phyloP scores from a whole-genome alignment of 2,113 vertebrate species.

The Eonycteris spelaea region DNA sequence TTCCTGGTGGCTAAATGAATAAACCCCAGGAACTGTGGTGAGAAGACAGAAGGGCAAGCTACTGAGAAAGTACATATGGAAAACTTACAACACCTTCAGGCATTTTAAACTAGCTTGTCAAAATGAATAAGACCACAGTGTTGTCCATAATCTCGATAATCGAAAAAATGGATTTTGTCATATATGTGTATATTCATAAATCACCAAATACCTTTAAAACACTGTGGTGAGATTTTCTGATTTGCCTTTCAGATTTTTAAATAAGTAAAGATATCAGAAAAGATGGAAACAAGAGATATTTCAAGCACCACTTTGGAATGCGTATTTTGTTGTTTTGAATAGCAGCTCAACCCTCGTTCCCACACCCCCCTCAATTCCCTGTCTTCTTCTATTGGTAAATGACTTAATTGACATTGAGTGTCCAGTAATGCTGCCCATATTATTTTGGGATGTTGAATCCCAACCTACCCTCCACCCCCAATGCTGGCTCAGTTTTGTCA shows the following conservation, averaged over 20 bases:
- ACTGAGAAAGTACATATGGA: neutral
- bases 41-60: neutral
- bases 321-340: neutral
- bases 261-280: neutral
- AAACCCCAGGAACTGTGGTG: neutral
- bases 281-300: neutral
- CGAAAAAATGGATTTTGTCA: neutral
- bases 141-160: neutral
- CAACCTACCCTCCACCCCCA: too few species aligned
- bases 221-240: neutral
- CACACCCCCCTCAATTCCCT: neutral
- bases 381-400: neutral
- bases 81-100: neutral
- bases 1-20: neutral
- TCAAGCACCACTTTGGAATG: neutral
- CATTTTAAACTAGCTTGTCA: neutral
- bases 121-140: neutral
- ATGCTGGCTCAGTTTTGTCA: neutral
- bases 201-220: neutral
- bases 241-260: neutral
- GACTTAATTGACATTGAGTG: neutral
- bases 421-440: neutral
- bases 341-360: neutral
- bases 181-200: neutral
- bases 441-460: neutral